Conservation (phyloP, 2,888 invertebrate genomes). For the Dasysyrphus tricinctus region DNA sequence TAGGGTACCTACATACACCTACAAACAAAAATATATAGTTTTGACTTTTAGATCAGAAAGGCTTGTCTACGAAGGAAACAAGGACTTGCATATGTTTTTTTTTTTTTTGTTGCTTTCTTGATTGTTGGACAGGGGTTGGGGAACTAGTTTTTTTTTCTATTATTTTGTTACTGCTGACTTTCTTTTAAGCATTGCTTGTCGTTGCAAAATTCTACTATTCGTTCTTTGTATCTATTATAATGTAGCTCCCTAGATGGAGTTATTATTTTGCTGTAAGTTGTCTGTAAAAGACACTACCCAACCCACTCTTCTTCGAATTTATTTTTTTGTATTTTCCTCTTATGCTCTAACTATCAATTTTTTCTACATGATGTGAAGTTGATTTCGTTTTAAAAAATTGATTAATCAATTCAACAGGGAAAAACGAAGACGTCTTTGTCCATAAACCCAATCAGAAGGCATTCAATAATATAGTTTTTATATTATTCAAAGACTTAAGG, state of each 20-base stretch:
- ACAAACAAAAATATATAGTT: constrained; percentile 13
- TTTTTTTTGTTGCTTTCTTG: constrained; percentile 19
- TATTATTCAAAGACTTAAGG: not conserved
- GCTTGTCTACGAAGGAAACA: constrained; percentile 52
- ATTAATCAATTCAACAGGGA: constrained; percentile 51
- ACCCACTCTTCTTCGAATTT: not conserved
- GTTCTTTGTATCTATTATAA: constrained; percentile 59
- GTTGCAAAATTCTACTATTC: constrained; percentile 29
- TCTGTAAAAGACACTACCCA: constrained; percentile 10
- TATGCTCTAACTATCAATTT: constrained; percentile 6
- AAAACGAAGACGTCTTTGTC: not conserved
- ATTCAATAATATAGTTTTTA: constrained; percentile 2
- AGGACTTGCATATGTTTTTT: constrained; percentile 63
- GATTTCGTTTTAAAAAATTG: constrained; percentile 48
- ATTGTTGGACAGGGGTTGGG: constrained; percentile 28
- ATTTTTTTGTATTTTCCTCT: not conserved
- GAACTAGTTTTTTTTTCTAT: not conserved
- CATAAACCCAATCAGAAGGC: constrained; percentile 30
- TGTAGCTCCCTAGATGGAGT: constrained; percentile 61
- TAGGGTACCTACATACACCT: too few relatives aligned
- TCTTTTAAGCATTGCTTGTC: constrained; percentile 32
- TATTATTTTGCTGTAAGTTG: constrained; percentile 47
- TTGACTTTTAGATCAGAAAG: constrained; percentile 59
- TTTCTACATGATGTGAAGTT: not conserved
- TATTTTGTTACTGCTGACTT: constrained; percentile 22